Evolutionary conservation across 2,113 vertebrate species (phyloP), one percentile per base, ranked within the genome.

Genomic region (Melospiza melodia): DNA sequence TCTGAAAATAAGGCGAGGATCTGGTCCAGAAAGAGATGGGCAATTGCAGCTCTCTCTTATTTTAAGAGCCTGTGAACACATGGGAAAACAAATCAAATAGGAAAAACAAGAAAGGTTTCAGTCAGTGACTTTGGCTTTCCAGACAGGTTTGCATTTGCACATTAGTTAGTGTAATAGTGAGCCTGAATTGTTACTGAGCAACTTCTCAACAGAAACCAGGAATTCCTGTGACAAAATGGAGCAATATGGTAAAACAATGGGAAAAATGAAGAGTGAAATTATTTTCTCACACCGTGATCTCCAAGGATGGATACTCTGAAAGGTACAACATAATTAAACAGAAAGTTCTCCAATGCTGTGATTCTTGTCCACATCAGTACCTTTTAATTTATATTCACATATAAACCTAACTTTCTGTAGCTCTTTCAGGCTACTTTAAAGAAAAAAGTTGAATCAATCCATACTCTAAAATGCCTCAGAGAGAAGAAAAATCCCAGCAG

Each of bases 21-120:
- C 99, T 37, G 97, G 92, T 73, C 95, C 97, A 76, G 99, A 97
- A 65, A 99, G 98, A 30, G 98, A 96, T 9, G 99, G 99, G 73
- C 99, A 99, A 63, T 98, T 96, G 87, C 99, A 99, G 65, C 63
- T 96, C 71, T 98, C 98, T 92, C 99, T 98, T 95, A 99, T 95
- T 97, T 99, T 98, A 96, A 99, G 97, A 93, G 99, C 99, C 99
- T 99, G 97, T 41, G 97, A 95, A 92, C 82, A 95, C 80, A 98
- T 95, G 86, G 94, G 90, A 69, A 94, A 95, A 97, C 57, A 95
- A 67, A 87, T 73, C 25, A 80, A 94, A 51, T 4, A 69, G 31
- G 62, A 52, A 61, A 94, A 85, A 31, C 44, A 94, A 61, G 68
- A 30, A 66, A 90, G 28, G 15, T 48, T 86, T 91, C 82, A 86